Evolutionary conservation across 2,797 vertebrate species (phyloP).

Genomic region (Nyctibius grandis): DNA sequence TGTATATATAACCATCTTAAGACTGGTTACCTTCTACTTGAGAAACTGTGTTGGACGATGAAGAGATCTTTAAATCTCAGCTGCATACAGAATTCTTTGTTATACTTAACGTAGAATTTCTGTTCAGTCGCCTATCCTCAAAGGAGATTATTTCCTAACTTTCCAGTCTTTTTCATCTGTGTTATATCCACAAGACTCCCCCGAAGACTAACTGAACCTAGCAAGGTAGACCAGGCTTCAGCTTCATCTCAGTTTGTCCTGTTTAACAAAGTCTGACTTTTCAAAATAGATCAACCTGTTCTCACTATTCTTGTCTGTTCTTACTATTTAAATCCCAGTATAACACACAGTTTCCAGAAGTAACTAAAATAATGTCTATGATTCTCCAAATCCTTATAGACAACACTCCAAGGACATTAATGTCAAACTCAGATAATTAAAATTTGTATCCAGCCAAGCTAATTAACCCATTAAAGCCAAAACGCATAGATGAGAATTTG

Average conservation of each 20-base stretch:
- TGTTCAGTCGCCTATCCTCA: background rate
- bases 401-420: slow-evolving; percentile 67
- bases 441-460: slow-evolving; percentile 67
- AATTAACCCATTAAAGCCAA: slow-evolving; percentile 67
- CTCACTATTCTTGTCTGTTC: slow-evolving; percentile 61
- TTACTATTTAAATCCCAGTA: slow-evolving; percentile 59
- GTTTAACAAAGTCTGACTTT: slow-evolving; percentile 35
- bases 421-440: slow-evolving; percentile 69
- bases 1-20: background rate
- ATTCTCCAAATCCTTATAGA: slow-evolving; percentile 63
- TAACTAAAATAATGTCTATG: slow-evolving; percentile 66
- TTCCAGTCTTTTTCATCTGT: background rate
- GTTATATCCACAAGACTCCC: background rate
- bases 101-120: background rate
- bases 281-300: slow-evolving; percentile 66
- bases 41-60: background rate
- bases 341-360: slow-evolving; percentile 61
- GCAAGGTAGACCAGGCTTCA: background rate
- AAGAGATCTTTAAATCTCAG: background rate
- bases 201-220: background rate
- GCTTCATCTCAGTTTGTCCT: background rate
- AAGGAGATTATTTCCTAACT: background rate
- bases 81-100: background rate
- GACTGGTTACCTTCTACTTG: background rate
- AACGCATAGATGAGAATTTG: slow-evolving; percentile 44